Conservation (phyloP, 1,140 invertebrate species). For the Popillia japonica region DNA sequence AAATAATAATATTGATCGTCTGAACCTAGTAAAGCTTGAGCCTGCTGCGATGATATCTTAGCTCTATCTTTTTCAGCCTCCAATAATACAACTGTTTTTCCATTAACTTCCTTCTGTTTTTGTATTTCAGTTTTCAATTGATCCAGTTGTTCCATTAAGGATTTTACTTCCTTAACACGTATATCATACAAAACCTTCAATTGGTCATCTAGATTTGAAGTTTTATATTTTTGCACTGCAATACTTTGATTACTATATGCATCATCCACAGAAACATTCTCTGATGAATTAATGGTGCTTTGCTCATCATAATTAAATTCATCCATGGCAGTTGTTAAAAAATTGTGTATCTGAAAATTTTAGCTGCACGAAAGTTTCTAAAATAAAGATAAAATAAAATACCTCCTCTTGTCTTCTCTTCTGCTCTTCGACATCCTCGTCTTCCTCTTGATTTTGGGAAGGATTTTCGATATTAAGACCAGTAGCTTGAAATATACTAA, state of each 20-base stretch:
- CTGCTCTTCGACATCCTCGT: conserved; percentile 57
- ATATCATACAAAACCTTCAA: conserved; percentile 58
- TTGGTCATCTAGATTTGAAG: conserved; percentile 55
- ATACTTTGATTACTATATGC: background rate
- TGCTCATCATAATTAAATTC: conserved; percentile 58
- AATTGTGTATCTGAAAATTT: conserved; percentile 54
- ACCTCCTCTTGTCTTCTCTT: conserved; percentile 55
- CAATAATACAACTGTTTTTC: conserved; percentile 48
- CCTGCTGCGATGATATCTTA: conserved; percentile 50
- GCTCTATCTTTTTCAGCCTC: conserved; percentile 52
- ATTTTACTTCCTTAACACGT: conserved; percentile 55
- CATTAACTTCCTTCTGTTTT: conserved; percentile 52
- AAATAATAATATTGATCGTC: background rate
- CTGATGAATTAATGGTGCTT: conserved; percentile 57
- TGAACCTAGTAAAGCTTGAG: conserved; percentile 52
- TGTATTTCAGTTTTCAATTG: conserved; percentile 46
- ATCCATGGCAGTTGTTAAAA: conserved; percentile 53
- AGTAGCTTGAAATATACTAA: conserved; percentile 33
- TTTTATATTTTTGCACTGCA: conserved; percentile 47
- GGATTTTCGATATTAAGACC: conserved; percentile 1
- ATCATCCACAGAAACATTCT: conserved; percentile 41
- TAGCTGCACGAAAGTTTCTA: conserved; percentile 6
- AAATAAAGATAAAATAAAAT: background rate
- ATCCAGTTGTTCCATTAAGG: conserved; percentile 53
- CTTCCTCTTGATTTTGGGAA: conserved; percentile 55